Evolutionary conservation across 2,113 vertebrate genomes (phyloP).

Genomic region (Zosterops japonicus): DNA sequence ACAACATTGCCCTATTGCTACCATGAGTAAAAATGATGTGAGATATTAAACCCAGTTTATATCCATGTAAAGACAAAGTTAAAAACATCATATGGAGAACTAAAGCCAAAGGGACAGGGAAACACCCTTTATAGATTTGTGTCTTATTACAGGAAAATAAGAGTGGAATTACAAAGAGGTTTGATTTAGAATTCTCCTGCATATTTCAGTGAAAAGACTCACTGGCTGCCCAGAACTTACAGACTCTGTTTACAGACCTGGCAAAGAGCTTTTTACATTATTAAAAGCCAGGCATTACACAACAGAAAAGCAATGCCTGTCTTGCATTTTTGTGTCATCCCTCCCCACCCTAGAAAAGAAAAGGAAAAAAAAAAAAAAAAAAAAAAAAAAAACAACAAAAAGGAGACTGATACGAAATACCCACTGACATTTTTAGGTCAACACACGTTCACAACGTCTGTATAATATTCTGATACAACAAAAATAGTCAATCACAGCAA

Average conservation of each 20-base stretch:
- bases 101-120: not conserved
- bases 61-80: not conserved
- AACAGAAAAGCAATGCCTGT: not conserved
- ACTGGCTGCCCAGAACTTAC: not conserved
- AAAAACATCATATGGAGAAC: not conserved
- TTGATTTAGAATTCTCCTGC: not conserved
- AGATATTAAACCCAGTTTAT: not conserved
- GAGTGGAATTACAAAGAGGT: not conserved
- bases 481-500: not conserved
- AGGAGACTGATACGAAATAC: not conserved
- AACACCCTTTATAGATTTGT: not conserved
- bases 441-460: not conserved
- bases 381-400: not conserved
- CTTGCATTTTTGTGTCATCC: not conserved
- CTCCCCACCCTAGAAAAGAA: rapidly evolving
- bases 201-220: not conserved
- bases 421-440: constrained; percentile 54
- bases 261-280: not conserved
- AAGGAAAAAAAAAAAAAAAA: not conserved
- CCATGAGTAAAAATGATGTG: not conserved
- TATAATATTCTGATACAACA: not conserved
- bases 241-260: not conserved
- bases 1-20: not conserved
- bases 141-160: not conserved
- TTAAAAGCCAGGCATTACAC: not conserved